phyloP scores from a whole-genome alignment of 2,113 vertebrate species.

The Oceanodroma tethys region DNA sequence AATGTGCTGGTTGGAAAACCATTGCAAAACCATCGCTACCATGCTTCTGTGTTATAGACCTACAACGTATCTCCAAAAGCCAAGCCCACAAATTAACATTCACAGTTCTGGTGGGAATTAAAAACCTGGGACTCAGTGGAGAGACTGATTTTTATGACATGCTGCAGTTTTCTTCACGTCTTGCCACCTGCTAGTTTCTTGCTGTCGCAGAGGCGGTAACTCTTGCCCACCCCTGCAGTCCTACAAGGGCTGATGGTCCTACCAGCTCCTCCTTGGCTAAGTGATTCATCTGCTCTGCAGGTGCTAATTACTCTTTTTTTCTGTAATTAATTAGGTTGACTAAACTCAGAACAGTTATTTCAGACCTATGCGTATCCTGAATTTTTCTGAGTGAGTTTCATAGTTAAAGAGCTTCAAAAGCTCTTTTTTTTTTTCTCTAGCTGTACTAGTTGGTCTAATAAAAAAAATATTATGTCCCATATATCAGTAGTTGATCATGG shows the following conservation, averaged over 20 bases:
- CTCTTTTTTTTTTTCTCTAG: neutral
- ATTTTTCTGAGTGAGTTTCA: neutral
- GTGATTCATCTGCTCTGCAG: neutral
- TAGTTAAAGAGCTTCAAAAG: neutral
- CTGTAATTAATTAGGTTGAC: neutral
- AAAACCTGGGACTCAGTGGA: neutral
- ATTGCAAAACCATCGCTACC: neutral
- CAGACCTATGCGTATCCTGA: rapidly evolving
- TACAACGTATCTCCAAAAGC: rapidly evolving
- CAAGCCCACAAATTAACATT: neutral
- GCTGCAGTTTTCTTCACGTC: neutral
- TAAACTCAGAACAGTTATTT: neutral
- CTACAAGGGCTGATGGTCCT: neutral
- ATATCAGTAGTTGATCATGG: neutral
- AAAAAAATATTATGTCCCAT: neutral
- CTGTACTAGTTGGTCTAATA: neutral
- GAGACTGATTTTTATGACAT: neutral
- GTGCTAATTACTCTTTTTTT: neutral
- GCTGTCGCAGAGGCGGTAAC: neutral
- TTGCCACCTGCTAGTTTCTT: neutral
- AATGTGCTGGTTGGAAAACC: neutral
- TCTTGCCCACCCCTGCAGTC: neutral
- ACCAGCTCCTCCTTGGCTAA: neutral
- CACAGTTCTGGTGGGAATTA: neutral
- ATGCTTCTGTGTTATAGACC: no score